A percentile compares a stretch with the other conserved stretches of the same genome.
Evolutionary conservation across 2,888 invertebrate genomes (phyloP).

Genomic region (Synergus itoensis): DNA sequence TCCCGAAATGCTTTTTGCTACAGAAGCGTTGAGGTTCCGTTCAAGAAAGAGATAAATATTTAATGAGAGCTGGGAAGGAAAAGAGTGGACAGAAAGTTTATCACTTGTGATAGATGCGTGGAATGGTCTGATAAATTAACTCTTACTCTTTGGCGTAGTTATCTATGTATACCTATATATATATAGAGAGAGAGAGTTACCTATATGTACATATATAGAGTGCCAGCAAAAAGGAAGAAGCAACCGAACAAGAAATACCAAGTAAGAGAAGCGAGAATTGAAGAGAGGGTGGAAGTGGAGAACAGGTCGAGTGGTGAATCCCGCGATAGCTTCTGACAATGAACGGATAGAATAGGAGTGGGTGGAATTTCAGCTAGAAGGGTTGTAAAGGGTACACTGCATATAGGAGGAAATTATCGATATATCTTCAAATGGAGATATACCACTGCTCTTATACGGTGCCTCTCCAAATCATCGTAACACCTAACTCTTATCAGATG

Average conservation of each 20-base stretch:
- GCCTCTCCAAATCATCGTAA: not conserved
- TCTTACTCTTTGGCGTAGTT: constrained; percentile 37
- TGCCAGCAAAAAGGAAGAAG: constrained; percentile 75
- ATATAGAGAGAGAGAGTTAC: too few species aligned
- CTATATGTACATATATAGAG: too few species aligned
- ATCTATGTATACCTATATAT: constrained; percentile 8
- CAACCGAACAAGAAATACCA: constrained; percentile 70
- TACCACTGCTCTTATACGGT: not conserved
- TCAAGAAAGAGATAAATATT: constrained; percentile 31
- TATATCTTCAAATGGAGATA: constrained; percentile 32
- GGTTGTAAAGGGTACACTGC: constrained; percentile 17
- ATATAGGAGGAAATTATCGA: constrained; percentile 31
- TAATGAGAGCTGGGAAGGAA: constrained; percentile 12
- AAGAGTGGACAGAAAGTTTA: constrained; percentile 25
- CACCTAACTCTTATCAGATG: not conserved
- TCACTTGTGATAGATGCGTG: constrained; percentile 55
- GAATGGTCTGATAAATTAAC: constrained; percentile 57
- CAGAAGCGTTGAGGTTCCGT: constrained; percentile 34
- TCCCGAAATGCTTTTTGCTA: constrained; percentile 11
- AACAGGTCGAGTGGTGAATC: constrained; percentile 39
- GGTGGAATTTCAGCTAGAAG: constrained; percentile 36
- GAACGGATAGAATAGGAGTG: constrained; percentile 14
- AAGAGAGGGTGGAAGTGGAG: constrained; percentile 57
- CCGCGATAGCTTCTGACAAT: constrained; percentile 22
- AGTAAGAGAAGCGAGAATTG: constrained; percentile 72